Evolutionary conservation across 2,888 invertebrate genomes (phyloP).

Genomic region (Odontomyia ornata): DNA sequence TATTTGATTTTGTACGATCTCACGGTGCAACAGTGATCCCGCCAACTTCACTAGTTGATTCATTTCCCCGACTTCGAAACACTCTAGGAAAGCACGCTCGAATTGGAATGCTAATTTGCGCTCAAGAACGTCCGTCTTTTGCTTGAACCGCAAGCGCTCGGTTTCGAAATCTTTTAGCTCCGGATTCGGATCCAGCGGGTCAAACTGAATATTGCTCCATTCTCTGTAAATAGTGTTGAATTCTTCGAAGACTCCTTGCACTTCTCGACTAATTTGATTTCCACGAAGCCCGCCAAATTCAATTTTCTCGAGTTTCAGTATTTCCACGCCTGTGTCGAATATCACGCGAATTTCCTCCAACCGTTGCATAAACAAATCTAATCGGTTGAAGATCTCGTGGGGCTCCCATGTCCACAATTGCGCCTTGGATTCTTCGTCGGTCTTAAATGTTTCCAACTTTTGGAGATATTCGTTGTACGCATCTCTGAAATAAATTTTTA

Average conservation of each 20-base stretch:
- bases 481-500: conserved; percentile 54
- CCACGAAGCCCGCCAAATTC: conserved; percentile 78
- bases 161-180: conserved; percentile 72
- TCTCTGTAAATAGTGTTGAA: conserved; percentile 57
- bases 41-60: conserved; percentile 77
- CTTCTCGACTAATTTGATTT: conserved; percentile 68
- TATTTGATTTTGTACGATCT: conserved; percentile 77
- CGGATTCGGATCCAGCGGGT: conserved; percentile 78
- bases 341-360: conserved; percentile 74
- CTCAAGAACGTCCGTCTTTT: conserved; percentile 76
- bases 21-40: conserved; percentile 78
- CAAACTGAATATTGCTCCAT: conserved; percentile 71
- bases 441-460: conserved; percentile 61
- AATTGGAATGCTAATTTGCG: conserved; percentile 81
- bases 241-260: conserved; percentile 61
- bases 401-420: conserved; percentile 81
- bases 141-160: conserved; percentile 72
- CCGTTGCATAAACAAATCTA: conserved; percentile 71
- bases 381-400: conserved; percentile 74
- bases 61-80: conserved; percentile 71
- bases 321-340: conserved; percentile 81
- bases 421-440: conserved; percentile 58
- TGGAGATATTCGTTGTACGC: conserved; percentile 66
- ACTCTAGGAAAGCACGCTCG: conserved; percentile 83
- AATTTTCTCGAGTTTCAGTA: conserved; percentile 86